These are phyloP conservation scores for Drosophila quadrilineata DNA, from an alignment of 1,140 invertebrate genomes.

Conservation along the genomic window DNA sequence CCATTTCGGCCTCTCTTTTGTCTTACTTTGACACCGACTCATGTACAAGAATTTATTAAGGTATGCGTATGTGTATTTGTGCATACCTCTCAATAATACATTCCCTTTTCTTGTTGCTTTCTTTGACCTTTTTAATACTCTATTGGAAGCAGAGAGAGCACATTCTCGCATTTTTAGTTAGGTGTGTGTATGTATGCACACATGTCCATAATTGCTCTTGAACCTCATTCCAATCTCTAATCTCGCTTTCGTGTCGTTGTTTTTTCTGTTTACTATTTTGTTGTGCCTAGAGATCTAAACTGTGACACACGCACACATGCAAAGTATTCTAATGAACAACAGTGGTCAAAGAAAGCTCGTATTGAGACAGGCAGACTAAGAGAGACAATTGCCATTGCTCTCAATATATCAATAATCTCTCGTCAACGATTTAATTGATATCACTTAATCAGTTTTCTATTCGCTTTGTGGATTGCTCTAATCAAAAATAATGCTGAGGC, in stretches of 20 bases:
- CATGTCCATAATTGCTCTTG: constrained; percentile 14
- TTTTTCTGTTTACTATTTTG: not conserved
- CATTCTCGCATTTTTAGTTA: not conserved
- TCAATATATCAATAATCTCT: too few species aligned
- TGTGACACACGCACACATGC: not conserved
- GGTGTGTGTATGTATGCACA: not conserved
- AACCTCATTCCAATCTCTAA: constrained; percentile 9
- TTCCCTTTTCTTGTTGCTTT: constrained; percentile 32
- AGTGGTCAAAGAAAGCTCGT: too few species aligned
- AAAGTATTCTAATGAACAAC: too few species aligned
- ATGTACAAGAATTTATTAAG: not conserved
- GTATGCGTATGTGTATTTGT: not conserved
- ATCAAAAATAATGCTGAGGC: not conserved
- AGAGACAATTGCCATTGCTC: too few species aligned
- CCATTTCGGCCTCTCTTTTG: constrained; percentile 11
- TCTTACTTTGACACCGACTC: not conserved
- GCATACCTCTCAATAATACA: not conserved
- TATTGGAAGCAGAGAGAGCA: constrained; percentile 10
- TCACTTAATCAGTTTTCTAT: not conserved
- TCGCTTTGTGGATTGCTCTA: too few species aligned
- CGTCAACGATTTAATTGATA: too few species aligned
- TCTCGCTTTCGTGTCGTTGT: constrained; percentile 6
- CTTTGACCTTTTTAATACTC: constrained; percentile 28
- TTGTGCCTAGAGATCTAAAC: not conserved
- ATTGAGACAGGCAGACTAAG: too few species aligned